Evolutionary conservation across 2,888 invertebrate species (phyloP).

Genomic region (Cheilosia pagana): DNA sequence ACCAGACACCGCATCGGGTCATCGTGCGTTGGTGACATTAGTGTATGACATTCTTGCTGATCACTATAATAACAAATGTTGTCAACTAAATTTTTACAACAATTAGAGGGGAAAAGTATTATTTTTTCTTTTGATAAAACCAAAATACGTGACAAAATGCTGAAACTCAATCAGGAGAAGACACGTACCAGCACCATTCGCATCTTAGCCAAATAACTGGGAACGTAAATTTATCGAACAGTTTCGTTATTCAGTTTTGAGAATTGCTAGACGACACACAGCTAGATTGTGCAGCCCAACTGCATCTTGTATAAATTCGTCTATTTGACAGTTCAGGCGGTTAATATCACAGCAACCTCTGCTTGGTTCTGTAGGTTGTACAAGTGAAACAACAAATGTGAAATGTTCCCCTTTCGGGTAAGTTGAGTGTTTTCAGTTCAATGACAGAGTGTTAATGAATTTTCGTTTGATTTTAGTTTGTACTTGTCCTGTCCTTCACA

Average conservation of each 20-base stretch:
- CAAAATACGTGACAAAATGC: conserved; percentile 32
- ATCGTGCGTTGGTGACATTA: neutral
- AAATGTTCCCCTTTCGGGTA: conserved; percentile 54
- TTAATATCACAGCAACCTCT: conserved; percentile 39
- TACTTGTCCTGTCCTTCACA: conserved; percentile 21
- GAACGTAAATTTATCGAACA: conserved; percentile 15
- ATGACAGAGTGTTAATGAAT: neutral
- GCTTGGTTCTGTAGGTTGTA: conserved; percentile 1
- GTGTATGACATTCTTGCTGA: neutral
- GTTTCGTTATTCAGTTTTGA: conserved; percentile 1
- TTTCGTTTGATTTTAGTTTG: conserved; percentile 33
- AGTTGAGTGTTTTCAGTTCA: conserved; percentile 10
- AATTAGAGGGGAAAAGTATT: neutral
- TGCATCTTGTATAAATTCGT: conserved; percentile 44
- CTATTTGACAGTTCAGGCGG: conserved; percentile 19
- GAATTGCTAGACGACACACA: neutral
- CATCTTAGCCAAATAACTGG: conserved; percentile 12
- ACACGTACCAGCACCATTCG: conserved; percentile 5
- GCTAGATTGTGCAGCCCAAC: neutral
- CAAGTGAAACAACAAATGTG: conserved; percentile 20
- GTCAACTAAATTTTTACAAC: neutral
- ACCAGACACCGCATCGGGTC: neutral
- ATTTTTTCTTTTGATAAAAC: neutral
- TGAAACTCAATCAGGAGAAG: conserved; percentile 18
- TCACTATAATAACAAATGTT: neutral